Base-by-base conservation (phyloP, 2,113 vertebrate species). In the Rhegmatorhina hoffmannsi region DNA sequence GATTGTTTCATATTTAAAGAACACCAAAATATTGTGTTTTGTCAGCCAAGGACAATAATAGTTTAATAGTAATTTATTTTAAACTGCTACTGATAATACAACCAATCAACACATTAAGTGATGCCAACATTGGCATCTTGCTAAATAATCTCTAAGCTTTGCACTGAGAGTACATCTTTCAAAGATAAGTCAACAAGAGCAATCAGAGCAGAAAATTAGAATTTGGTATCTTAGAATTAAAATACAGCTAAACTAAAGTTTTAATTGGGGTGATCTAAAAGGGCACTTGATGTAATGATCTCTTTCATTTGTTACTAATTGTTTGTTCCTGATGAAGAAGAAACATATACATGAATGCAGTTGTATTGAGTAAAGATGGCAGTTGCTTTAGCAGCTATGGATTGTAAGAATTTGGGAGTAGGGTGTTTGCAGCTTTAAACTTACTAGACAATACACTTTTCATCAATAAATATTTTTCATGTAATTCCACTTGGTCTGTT, bases 141-240 rank as follows among this genome's bases (percentile, higher is more conserved):
- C 98, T 99, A 99, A 99, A 99, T 98, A 98, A 99, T 99, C 98
- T 98, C 97, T 96, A 94, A 96, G 92, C 97, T 98, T 97, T 97
- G 97, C 98, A 97, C 97, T 75, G 96, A 97, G 97, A 98, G 98
- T 98, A 98, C 98, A 98, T 99, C 98, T 98, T 98, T 98, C 98
- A 98, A 98, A 99, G 98, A 99, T 98, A 98, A 99, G 99, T 99
- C 99, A 99, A 99, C 99, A 99, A 98, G 99, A 99, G 98, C 98
- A 99, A 99, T 98, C 99, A 99, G 98, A 98, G 99, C 99, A 98
- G 99, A 99, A 99, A 99, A 99, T 99, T 98, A 99, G 99, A 99
- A 99, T 99, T 99, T 99, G 98, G 98, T 99, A 98, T 99, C 98
- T 99, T 98, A 97, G 97, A 98, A 98, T 98, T 98, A 98, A 98